These are phyloP conservation scores for Platyura marginata DNA, from an alignment of 1,140 invertebrate species.

Conservation along the genomic window DNA sequence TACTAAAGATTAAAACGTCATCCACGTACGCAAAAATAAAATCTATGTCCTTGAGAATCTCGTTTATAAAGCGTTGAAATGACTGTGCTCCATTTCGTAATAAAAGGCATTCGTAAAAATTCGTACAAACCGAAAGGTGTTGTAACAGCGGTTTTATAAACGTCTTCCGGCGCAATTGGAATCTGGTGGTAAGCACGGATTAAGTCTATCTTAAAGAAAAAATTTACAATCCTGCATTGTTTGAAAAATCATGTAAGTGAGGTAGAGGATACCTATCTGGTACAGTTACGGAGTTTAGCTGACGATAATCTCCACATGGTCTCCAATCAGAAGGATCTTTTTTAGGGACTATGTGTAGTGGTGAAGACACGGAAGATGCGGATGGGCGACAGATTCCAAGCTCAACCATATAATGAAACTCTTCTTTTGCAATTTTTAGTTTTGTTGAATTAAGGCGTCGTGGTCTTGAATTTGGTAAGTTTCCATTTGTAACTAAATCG, in stretches of 20 bases:
- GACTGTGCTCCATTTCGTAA: conserved; percentile 12
- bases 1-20: conserved; percentile 29
- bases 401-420: conserved; percentile 15
- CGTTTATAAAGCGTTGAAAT: conserved; percentile 30
- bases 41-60: conserved; percentile 17
- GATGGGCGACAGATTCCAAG: conserved; percentile 15
- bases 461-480: conserved; percentile 14
- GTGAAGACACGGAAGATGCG: conserved; percentile 11
- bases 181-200: conserved; percentile 28
- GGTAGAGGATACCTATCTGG: conserved; percentile 25
- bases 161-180: conserved; percentile 15
- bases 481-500: conserved; percentile 10
- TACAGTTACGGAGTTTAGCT: conserved; percentile 21
- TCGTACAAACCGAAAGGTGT: conserved; percentile 17
- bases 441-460: conserved; percentile 21
- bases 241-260: conserved; percentile 16
- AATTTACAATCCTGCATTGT: conserved; percentile 10
- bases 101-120: conserved; percentile 14
- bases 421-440: conserved; percentile 9
- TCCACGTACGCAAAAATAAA: conserved; percentile 21
- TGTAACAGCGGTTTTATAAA: conserved; percentile 21
- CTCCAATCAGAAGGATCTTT: conserved; percentile 18
- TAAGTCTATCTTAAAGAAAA: conserved; percentile 28
- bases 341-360: conserved; percentile 25
- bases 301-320: conserved; percentile 27